A percentile compares a stretch with the other conserved stretches of the same genome.
These are phyloP conservation scores for Sceliomorpha sp. DNA, from an alignment of 2,888 invertebrate genomes.

Conservation along the genomic window DNA sequence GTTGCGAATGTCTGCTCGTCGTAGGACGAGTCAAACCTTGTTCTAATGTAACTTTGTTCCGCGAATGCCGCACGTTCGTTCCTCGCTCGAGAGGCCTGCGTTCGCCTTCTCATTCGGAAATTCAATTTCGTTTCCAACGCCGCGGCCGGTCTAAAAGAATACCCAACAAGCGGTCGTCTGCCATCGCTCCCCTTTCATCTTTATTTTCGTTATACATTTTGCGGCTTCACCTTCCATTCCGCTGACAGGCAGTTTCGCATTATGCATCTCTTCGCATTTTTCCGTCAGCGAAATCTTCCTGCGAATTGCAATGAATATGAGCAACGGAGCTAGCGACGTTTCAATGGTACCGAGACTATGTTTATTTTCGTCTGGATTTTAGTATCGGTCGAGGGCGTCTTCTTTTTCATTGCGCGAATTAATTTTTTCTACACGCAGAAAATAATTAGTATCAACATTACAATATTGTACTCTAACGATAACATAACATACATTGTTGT, in stretches of 20 bases:
- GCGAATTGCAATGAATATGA: too few relatives aligned
- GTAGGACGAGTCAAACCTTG: slow-evolving; percentile 35
- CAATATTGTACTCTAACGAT: too few relatives aligned
- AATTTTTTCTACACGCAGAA: too few relatives aligned
- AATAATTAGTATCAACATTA: too few relatives aligned
- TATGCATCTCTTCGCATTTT: slow-evolving; percentile 20
- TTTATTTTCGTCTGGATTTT: too few relatives aligned
- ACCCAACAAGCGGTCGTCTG: slow-evolving; percentile 38
- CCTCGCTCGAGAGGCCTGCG: slow-evolving; percentile 14
- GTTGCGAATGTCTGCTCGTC: slow-evolving; percentile 19
- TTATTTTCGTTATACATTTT: slow-evolving; percentile 35
- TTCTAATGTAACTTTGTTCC: slow-evolving; percentile 42
- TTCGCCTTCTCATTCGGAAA: slow-evolving; percentile 35
- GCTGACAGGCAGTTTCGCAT: slow-evolving; percentile 9
- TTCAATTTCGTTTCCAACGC: slow-evolving; percentile 43
- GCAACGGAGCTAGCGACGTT: too few relatives aligned
- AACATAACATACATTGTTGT: too few relatives aligned
- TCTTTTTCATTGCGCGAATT: too few relatives aligned
- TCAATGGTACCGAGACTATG: too few relatives aligned
- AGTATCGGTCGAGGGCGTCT: too few relatives aligned
- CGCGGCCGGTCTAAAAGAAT: slow-evolving; percentile 48
- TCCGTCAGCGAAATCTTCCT: slow-evolving; percentile 4
- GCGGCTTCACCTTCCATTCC: slow-evolving; percentile 14
- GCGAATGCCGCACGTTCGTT: slow-evolving; percentile 21
- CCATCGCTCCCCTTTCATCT: slow-evolving; percentile 34